phyloP scores from a whole-genome alignment of 1,140 invertebrate species.

The Bombus difficillimus region DNA sequence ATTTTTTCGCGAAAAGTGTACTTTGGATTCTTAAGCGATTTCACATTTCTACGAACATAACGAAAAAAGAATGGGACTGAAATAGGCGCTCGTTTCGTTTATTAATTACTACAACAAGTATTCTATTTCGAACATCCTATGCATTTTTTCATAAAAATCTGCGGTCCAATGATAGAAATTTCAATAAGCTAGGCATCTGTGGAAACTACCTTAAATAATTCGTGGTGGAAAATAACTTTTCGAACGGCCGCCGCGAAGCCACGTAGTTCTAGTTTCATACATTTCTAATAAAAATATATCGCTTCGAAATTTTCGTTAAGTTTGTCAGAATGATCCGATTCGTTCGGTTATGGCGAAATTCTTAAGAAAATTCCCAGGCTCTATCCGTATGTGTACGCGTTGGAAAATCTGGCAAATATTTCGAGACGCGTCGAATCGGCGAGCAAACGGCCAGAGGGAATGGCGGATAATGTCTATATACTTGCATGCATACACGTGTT shows the following conservation, averaged over 20 bases:
- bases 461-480: conserved; percentile 64
- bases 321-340: no score
- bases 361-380: conserved; percentile 11
- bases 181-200: neutral
- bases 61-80: no score
- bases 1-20: no score
- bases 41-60: no score
- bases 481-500: conserved; percentile 17
- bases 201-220: neutral
- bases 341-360: neutral
- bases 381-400: neutral
- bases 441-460: conserved; percentile 61
- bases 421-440: conserved; percentile 40
- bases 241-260: no score
- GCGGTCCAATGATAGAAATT: neutral
- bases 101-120: no score
- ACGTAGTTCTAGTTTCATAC: neutral
- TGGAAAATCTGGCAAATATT: conserved; percentile 54
- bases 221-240: neutral
- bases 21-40: no score
- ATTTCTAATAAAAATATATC: neutral
- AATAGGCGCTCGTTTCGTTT: no score
- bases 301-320: neutral
- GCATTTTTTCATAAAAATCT: no score
- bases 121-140: no score